Conservation (phyloP, 2,113 vertebrate genomes). For the Cyphomyrus discorhynchus region DNA sequence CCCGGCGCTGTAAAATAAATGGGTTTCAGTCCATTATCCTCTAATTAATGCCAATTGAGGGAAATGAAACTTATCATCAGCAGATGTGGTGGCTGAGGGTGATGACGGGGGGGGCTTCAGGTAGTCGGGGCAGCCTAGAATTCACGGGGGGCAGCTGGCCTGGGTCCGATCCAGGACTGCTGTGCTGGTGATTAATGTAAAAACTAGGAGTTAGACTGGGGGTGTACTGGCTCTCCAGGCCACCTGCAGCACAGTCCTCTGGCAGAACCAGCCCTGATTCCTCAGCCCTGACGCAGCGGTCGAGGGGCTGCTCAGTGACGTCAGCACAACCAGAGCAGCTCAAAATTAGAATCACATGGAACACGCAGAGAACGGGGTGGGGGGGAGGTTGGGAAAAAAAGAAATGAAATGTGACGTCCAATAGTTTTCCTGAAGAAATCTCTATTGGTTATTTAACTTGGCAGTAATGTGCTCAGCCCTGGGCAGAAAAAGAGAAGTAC, state of each 20-base stretch:
- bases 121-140: neutral
- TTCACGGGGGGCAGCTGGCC: slow-evolving; percentile 4
- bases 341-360: slow-evolving; percentile 10
- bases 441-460: slow-evolving; percentile 6
- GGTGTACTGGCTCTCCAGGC: neutral
- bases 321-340: neutral
- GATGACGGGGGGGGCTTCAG: neutral
- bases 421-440: slow-evolving; percentile 1
- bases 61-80: slow-evolving; percentile 21
- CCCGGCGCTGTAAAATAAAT: slow-evolving; percentile 9
- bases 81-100: slow-evolving; percentile 12
- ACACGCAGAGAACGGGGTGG: neutral
- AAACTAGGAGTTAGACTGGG: neutral
- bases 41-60: slow-evolving; percentile 22
- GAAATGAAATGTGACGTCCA: neutral
- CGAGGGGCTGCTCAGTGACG: slow-evolving; percentile 14
- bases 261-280: slow-evolving; percentile 8
- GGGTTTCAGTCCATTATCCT: slow-evolving; percentile 15
- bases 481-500: neutral
- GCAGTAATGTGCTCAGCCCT: neutral
- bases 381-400: neutral
- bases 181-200: neutral
- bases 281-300: neutral
- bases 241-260: slow-evolving; percentile 10
- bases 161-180: slow-evolving; percentile 42